Evolutionary conservation across 2,113 vertebrate genomes (phyloP).

Genomic region (Oreochromis spilurus): DNA sequence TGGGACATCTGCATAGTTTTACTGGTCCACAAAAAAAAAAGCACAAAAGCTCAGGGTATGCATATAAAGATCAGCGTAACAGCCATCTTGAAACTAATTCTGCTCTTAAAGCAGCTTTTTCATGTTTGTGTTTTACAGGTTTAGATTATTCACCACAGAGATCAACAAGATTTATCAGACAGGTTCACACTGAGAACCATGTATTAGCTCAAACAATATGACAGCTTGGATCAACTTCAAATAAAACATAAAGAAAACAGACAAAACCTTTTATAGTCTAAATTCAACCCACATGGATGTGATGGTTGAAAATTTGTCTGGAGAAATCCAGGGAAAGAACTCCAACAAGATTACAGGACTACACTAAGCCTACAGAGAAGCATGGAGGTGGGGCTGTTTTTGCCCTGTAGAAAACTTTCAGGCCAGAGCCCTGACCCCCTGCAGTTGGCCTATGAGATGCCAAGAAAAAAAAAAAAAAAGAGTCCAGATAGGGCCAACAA

Average conservation of each 20-base stretch:
- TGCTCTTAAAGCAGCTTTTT: neutral
- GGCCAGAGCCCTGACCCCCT: neutral
- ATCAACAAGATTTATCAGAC: neutral
- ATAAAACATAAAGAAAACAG: neutral
- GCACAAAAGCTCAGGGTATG: neutral
- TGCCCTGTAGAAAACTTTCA: neutral
- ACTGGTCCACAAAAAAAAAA: neutral
- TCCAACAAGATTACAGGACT: neutral
- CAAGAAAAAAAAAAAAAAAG: neutral
- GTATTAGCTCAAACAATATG: neutral
- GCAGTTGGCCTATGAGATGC: neutral
- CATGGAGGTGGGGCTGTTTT: neutral
- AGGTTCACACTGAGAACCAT: neutral
- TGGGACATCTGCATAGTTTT: neutral
- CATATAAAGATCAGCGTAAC: neutral
- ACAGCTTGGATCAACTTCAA: neutral
- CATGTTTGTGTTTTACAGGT: neutral
- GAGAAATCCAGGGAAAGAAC: neutral
- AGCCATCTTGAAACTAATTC: neutral
- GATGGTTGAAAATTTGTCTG: neutral
- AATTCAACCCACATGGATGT: neutral
- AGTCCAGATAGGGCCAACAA: neutral
- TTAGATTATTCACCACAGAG: neutral
- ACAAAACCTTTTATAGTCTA: neutral
- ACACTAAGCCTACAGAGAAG: neutral